These are phyloP conservation scores for Gymnocheta viridis DNA, from an alignment of 2,888 invertebrate genomes.

Conservation along the genomic window DNA sequence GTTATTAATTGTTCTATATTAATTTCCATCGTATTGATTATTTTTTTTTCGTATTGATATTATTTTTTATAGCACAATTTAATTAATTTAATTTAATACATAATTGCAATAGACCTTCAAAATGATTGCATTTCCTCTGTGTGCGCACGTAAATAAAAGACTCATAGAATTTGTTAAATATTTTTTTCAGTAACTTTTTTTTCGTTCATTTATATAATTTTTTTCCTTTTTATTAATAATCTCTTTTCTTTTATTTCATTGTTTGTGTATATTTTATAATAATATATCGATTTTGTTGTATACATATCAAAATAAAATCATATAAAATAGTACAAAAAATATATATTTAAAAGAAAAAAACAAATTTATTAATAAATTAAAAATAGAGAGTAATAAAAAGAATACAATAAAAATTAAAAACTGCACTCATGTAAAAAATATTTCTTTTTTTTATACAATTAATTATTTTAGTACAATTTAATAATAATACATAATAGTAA, in stretches of 20 bases:
- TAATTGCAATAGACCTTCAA: no score
- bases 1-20: no score
- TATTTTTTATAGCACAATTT: no score
- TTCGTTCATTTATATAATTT: constrained; percentile 45
- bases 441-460: constrained; percentile 66
- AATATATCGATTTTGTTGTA: constrained; percentile 61
- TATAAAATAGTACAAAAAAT: constrained; percentile 41
- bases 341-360: constrained; percentile 11
- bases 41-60: no score
- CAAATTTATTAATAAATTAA: constrained; percentile 18
- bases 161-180: neutral
- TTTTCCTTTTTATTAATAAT: constrained; percentile 35
- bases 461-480: constrained; percentile 33
- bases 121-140: neutral
- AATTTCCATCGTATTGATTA: no score
- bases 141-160: neutral
- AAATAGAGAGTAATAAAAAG: constrained; percentile 34
- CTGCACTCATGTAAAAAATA: constrained; percentile 63
- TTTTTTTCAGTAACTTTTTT: constrained; percentile 65
- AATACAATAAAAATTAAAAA: constrained; percentile 25
- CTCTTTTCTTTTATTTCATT: constrained; percentile 19
- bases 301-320: constrained; percentile 60
- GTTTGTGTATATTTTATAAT: constrained; percentile 61
- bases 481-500: neutral
- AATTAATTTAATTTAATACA: no score